Evolutionary conservation across 2,888 invertebrate genomes (phyloP), one percentile per base, ranked within the genome.

Genomic region (Sclerodermus sp.): DNA sequence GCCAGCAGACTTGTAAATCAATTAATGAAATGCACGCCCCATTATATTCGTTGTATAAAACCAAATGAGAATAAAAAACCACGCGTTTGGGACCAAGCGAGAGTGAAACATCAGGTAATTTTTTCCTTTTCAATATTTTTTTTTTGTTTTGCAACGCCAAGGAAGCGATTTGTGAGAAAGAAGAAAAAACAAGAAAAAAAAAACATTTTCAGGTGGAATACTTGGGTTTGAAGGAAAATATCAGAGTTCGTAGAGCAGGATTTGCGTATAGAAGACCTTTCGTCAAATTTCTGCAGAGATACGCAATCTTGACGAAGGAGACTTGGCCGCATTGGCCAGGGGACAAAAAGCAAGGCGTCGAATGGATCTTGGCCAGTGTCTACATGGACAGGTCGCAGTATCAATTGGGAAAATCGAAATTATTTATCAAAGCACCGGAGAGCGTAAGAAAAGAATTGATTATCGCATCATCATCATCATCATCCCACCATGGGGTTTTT

Each of bases 31-130:
- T 86, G 87, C 68, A 83, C 84, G 3, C 87, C 87, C 6, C 87
- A 87, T 74, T 87, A 88, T 70, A 85, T 87, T 53, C 79, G 87
- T 56, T 87, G 87, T 70, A 86, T 87, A 62, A 87, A 87, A 70
- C 87, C 87, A 13, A 87, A 87, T 70, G 87, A 87, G 69, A 86
- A 85, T 15, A 87, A 87, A 72, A 80, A 79, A 58, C 80, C 87
- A 1, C 77, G 81, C 16, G 87, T 87, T 66, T 87, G 86, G 84
- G 86, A 87, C 61, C 82, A 84, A 32, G 76, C 80, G 55, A 80
- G 86, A 66, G 85, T 86, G 1, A 82, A 82, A 57, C 87, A 87
- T 79, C 73, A 73, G 65, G 73, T 71, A 60, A 6, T 17, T 4
- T 23, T 23, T n/a, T n/a, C n/a, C n/a, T n/a, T n/a, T n/a, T n/a